Evolutionary conservation across 2,113 vertebrate species (phyloP).

Genomic region (Bostrychus sinensis): DNA sequence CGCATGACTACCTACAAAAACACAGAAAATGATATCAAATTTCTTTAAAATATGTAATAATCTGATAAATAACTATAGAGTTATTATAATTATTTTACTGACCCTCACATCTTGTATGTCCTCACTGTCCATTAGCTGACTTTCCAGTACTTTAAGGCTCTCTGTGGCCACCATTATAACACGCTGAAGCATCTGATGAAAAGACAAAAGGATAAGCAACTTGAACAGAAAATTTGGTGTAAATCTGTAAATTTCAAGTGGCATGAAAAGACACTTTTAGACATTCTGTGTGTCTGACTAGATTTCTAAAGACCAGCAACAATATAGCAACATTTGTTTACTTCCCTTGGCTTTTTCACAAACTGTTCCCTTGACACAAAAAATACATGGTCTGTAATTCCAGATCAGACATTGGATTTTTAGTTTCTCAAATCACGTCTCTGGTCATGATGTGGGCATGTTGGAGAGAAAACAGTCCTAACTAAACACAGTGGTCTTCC

Average conservation of each 20-base stretch:
- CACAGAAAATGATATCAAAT: not conserved
- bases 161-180: conserved; percentile 84
- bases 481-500: not conserved
- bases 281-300: too few relatives aligned
- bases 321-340: not conserved
- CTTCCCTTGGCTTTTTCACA: not conserved
- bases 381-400: not conserved
- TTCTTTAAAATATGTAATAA: not conserved
- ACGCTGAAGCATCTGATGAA: conserved; percentile 88
- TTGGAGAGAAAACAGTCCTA: not conserved
- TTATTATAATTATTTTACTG: conserved; percentile 26
- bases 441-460: not conserved
- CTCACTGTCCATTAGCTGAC: conserved; percentile 83
- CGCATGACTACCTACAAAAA: conserved; percentile 86
- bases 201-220: not conserved
- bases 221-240: not conserved
- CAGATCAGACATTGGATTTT: not conserved
- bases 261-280: too few relatives aligned
- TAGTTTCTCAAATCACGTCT: not conserved
- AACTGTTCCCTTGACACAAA: conserved; percentile 22
- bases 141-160: conserved; percentile 84
- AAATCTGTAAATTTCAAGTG: too few relatives aligned
- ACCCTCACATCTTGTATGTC: conserved; percentile 88
- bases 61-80: not conserved
- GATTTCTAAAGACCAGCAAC: too few relatives aligned